A percentile compares a stretch with the other conserved stretches of the same genome.
Evolutionary conservation across 2,797 vertebrate genomes (phyloP).

Genomic region (Leptodactylus fallax): DNA sequence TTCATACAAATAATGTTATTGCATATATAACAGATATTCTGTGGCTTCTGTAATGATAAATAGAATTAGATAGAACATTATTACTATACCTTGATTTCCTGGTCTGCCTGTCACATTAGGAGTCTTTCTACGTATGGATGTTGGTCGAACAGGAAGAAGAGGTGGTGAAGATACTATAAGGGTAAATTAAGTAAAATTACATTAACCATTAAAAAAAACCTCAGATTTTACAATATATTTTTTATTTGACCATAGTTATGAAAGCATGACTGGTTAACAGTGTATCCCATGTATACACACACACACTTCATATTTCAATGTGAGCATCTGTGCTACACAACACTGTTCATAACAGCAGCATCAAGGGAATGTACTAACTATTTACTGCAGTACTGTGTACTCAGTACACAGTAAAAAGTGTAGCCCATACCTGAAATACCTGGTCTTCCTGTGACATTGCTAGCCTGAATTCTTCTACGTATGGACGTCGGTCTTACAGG

Average conservation of each 20-base stretch:
- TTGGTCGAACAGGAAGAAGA: constrained; percentile 70
- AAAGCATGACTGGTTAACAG: too few species aligned
- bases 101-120: constrained; percentile 73
- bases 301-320: too few species aligned
- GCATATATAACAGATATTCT: not conserved
- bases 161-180: constrained; percentile 65
- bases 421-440: constrained; percentile 60
- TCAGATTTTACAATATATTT: too few species aligned
- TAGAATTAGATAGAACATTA: not conserved
- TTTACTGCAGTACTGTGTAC: not conserved
- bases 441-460: constrained; percentile 77
- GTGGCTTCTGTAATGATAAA: not conserved
- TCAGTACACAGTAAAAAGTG: not conserved
- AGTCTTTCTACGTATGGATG: constrained; percentile 72
- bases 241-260: too few species aligned
- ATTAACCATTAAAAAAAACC: too few species aligned
- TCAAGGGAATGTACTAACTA: not conserved
- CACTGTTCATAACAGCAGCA: not conserved
- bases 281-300: too few species aligned
- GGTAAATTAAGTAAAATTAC: not conserved
- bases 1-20: too few species aligned
- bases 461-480: constrained; percentile 75
- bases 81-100: constrained; percentile 73
- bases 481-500: constrained; percentile 71
- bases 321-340: too few species aligned